Base-by-base conservation (phyloP, 2,888 invertebrate genomes). In the Leucoptera coffeella region DNA sequence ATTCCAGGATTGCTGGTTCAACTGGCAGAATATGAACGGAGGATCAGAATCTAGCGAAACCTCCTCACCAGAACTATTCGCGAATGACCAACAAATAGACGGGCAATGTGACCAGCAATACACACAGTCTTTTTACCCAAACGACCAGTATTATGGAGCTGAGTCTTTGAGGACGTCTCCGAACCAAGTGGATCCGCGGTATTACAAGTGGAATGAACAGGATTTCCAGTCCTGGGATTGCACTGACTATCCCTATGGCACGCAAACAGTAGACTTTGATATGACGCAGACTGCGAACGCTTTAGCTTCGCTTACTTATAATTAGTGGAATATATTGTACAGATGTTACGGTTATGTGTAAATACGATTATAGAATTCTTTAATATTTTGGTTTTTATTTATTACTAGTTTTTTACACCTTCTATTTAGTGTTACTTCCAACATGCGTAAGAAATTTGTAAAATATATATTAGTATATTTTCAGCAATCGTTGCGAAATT, bases 1-100 rank as follows among this genome's bases (percentile, higher is more conserved):
- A 38, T 65, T 74, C 19, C 74, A 79, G 38, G 75, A 76, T 17
- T 39, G 52, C 2, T 77, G 78, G 78, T 43, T 74, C 15, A 77
- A 78, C 23, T 71, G 67, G 59, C 73, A 75, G 27, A 56, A 73
- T 25, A 55, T 71, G 1, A 47, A 65, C 12, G 55, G 47, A 9
- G 57, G 60, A 6, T 62, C 64, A 0, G 67, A 71, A 24, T 62
- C 65, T 3, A 77, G 77, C 34, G 77, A 77, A 30, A 59, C 71
- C 1, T 64, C 75, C 3, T 77, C 77, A 0, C 78, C 77, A 0
- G 78, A 77, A 38, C 52, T 73, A 13, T 60, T 73, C 28, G 47
- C 60, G 22, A 45, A 40, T 31, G 42, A 53, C 6, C 65, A 59
- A 28, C 64, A 62, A 29, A 43, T 56, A 0, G 62, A 65, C 15